A percentile compares a stretch with the other conserved stretches of the same genome.
phyloP scores from a whole-genome alignment of 2,888 invertebrate species.

The Tholera decimalis region DNA sequence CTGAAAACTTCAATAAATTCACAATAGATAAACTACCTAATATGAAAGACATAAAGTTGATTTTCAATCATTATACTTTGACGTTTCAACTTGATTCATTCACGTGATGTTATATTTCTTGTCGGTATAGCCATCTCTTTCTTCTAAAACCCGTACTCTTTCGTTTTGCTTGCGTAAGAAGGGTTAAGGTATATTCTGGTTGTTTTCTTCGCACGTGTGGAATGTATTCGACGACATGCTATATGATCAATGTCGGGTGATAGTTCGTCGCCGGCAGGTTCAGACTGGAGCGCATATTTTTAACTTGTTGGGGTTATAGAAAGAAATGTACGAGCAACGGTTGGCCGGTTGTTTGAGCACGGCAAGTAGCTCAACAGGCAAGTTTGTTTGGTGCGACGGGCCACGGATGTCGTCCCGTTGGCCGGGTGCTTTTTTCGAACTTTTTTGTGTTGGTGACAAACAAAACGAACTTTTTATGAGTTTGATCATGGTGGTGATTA shows the following conservation, averaged over 20 bases:
- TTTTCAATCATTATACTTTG: slow-evolving; percentile 50
- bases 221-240: slow-evolving; percentile 74
- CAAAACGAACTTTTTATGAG: slow-evolving; percentile 76
- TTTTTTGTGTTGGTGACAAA: slow-evolving; percentile 78
- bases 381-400: slow-evolving; percentile 85
- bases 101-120: slow-evolving; percentile 75
- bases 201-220: slow-evolving; percentile 71
- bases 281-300: slow-evolving; percentile 64
- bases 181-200: slow-evolving; percentile 65
- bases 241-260: slow-evolving; percentile 71
- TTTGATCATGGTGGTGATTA: slow-evolving; percentile 80
- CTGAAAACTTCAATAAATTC: slow-evolving; percentile 27
- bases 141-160: slow-evolving; percentile 60
- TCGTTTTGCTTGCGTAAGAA: slow-evolving; percentile 50
- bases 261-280: slow-evolving; percentile 58
- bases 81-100: slow-evolving; percentile 66
- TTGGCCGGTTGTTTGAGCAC: slow-evolving; percentile 70
- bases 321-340: slow-evolving; percentile 76
- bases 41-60: slow-evolving; percentile 27
- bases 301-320: slow-evolving; percentile 77
- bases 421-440: slow-evolving; percentile 81
- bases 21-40: slow-evolving; percentile 55
- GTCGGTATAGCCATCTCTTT: slow-evolving; percentile 69
- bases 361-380: slow-evolving; percentile 69
- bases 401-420: slow-evolving; percentile 81